Evolutionary conservation across 2,888 invertebrate species (phyloP).

Genomic region (Rotaria macrura): DNA sequence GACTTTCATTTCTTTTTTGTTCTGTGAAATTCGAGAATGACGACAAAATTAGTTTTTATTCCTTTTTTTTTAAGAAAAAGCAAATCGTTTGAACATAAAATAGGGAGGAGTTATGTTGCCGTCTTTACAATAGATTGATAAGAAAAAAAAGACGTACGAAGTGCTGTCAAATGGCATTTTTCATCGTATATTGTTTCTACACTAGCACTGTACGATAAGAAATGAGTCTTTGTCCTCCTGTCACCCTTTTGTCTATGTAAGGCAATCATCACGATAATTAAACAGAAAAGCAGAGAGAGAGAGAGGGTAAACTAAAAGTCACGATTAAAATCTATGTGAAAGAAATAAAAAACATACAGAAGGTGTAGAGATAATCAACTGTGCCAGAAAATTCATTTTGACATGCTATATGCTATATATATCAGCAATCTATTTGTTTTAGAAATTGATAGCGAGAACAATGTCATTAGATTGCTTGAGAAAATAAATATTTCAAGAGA

Average conservation of each 20-base stretch:
- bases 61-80: background rate
- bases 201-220: background rate
- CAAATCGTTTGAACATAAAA: background rate
- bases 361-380: background rate
- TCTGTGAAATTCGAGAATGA: background rate
- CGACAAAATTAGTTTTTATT: background rate
- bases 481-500: background rate
- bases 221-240: background rate
- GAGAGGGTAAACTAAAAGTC: background rate
- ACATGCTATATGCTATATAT: background rate
- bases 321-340: background rate
- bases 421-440: background rate
- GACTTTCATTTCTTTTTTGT: background rate
- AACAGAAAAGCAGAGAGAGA: background rate
- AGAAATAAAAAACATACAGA: background rate
- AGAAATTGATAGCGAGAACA: background rate
- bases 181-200: background rate
- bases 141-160: background rate
- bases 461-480: background rate
- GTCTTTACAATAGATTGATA: background rate
- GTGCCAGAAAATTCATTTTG: background rate
- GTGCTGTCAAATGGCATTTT: conserved; percentile 1
- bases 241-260: background rate
- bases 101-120: background rate
- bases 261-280: background rate